These are phyloP conservation scores for Lepisosteus osseus DNA, from an alignment of 2,113 vertebrate genomes.

Conservation along the genomic window DNA sequence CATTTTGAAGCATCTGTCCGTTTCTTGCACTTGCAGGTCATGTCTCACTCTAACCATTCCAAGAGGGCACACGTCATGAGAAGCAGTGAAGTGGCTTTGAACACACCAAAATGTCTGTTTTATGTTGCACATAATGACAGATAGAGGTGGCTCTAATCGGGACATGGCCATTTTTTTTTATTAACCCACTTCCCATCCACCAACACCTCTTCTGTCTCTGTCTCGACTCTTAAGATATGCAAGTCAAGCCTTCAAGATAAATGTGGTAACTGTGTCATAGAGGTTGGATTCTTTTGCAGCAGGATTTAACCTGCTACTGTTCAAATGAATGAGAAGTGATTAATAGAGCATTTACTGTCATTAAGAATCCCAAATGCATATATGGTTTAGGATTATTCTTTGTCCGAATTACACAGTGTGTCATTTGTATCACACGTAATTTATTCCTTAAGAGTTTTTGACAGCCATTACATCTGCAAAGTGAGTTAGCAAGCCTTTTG, in stretches of 20 bases:
- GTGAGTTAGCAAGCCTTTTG: slow-evolving; percentile 5
- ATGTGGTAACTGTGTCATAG: background rate
- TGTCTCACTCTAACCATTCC: too few relatives aligned
- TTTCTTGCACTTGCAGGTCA: too few relatives aligned
- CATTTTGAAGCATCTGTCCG: background rate
- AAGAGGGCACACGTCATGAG: too few relatives aligned
- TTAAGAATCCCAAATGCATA: background rate
- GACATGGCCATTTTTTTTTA: background rate
- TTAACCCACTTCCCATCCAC: background rate
- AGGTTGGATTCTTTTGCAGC: background rate
- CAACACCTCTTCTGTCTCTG: background rate
- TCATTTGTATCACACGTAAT: background rate
- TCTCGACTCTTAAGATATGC: slow-evolving; percentile 7
- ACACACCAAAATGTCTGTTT: too few relatives aligned
- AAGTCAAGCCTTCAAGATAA: slow-evolving; percentile 2
- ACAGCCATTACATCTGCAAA: slow-evolving; percentile 8
- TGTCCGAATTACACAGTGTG: slow-evolving; percentile 5
- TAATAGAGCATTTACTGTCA: background rate
- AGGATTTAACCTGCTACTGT: slow-evolving; percentile 7
- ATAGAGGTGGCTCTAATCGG: slow-evolving; percentile 14
- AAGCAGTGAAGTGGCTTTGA: background rate
- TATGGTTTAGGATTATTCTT: slow-evolving; percentile 12
- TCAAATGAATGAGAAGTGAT: background rate
- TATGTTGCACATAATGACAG: background rate
- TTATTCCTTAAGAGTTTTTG: slow-evolving; percentile 13